Conservation (phyloP, 2,797 vertebrate species). For the Gambelia wislizenii region DNA sequence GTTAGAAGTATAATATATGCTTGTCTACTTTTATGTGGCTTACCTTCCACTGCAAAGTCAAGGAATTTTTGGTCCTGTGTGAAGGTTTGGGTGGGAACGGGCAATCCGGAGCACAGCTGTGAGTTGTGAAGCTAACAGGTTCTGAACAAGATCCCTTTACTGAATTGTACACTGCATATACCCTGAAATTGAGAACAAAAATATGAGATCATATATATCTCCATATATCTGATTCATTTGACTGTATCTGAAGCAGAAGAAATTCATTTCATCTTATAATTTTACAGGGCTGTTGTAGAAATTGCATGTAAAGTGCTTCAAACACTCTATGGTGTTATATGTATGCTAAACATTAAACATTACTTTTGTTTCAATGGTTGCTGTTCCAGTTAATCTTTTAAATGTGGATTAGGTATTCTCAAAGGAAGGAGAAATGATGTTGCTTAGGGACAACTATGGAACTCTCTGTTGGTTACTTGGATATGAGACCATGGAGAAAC, state of each 20-base stretch:
- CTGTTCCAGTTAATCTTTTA: too few relatives aligned
- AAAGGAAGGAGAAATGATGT: too few relatives aligned
- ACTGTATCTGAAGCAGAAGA: too few relatives aligned
- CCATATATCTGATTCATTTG: too few relatives aligned
- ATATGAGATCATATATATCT: not conserved
- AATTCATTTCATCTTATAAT: too few relatives aligned
- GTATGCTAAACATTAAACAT: too few relatives aligned
- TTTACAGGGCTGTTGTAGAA: too few relatives aligned
- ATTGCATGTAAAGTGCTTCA: too few relatives aligned
- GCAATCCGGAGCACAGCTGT: constrained; percentile 91
- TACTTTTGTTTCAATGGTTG: too few relatives aligned
- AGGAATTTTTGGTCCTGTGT: constrained; percentile 92
- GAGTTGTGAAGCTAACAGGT: constrained; percentile 91
- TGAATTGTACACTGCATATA: constrained; percentile 90
- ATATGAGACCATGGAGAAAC: not conserved
- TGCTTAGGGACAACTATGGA: not conserved
- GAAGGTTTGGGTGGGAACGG: constrained; percentile 91
- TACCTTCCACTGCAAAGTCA: constrained; percentile 98
- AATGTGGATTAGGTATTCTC: too few relatives aligned
- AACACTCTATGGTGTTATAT: too few relatives aligned
- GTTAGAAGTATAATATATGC: not conserved
- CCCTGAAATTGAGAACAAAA: constrained; percentile 77
- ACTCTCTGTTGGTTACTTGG: not conserved
- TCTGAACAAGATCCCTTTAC: constrained; percentile 93
- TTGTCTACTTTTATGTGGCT: not conserved